phyloP scores from a whole-genome alignment of 2,888 invertebrate species.

The Oligia latruncula region DNA sequence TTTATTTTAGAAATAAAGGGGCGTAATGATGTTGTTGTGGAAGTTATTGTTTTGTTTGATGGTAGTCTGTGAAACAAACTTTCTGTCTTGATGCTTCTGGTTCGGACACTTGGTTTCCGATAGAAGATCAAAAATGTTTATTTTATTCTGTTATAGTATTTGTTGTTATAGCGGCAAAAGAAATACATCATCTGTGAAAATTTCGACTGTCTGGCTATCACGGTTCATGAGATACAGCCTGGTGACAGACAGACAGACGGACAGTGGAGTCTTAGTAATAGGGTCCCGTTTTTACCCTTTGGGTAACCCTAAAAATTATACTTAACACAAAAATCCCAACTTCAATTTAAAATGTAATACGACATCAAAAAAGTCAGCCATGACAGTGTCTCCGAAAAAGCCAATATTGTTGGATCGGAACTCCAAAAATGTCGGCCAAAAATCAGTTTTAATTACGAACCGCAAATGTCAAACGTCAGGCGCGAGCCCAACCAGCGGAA shows the following conservation, averaged over 20 bases:
- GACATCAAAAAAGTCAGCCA: slow-evolving; percentile 2
- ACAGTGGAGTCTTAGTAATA: too few species aligned
- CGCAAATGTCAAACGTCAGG: slow-evolving; percentile 71
- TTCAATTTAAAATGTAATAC: slow-evolving; percentile 39
- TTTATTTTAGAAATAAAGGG: slow-evolving; percentile 46
- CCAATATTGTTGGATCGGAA: slow-evolving; percentile 51
- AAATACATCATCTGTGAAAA: too few species aligned
- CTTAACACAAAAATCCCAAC: not conserved
- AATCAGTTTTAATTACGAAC: slow-evolving; percentile 75
- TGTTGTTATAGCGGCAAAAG: too few species aligned
- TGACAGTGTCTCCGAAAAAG: slow-evolving; percentile 37
- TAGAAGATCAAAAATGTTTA: too few species aligned
- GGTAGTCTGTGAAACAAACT: not conserved
- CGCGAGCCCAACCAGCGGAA: slow-evolving; percentile 57
- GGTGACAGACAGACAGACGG: too few species aligned
- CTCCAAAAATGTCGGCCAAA: slow-evolving; percentile 61
- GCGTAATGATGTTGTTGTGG: slow-evolving; percentile 6
- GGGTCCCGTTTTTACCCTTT: too few species aligned
- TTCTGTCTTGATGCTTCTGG: not conserved
- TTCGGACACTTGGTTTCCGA: not conserved
- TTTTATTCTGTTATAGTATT: too few species aligned
- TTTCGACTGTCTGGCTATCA: too few species aligned
- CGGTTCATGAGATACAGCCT: too few species aligned
- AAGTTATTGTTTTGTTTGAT: not conserved
- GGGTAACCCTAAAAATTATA: not conserved